Percentiles rank a stretch among this genome's conserved stretches.
Evolutionary conservation across 1,140 invertebrate genomes (phyloP).

Genomic region (Vanessa tameamea): DNA sequence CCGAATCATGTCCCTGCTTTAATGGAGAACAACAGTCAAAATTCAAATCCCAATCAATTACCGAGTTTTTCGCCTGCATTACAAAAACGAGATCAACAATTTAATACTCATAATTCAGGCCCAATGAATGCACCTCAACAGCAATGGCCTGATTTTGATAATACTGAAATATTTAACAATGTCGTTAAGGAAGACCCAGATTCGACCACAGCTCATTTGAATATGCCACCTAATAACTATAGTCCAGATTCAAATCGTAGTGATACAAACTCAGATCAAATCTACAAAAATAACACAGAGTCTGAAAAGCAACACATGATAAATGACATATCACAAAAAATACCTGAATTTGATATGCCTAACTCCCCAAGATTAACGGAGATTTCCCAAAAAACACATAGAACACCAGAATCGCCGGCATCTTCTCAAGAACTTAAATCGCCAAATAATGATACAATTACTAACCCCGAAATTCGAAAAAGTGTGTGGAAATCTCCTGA

Average conservation of each 20-base stretch:
- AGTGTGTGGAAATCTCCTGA: conserved; percentile 77
- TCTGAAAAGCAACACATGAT: conserved; percentile 60
- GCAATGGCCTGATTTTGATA: conserved; percentile 81
- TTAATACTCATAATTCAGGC: conserved; percentile 43
- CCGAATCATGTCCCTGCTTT: conserved; percentile 60
- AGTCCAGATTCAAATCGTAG: conserved; percentile 78
- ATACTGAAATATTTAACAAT: conserved; percentile 74
- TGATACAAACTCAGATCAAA: conserved; percentile 62
- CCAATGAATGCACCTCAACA: conserved; percentile 65
- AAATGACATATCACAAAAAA: conserved; percentile 59
- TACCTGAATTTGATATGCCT: conserved; percentile 71
- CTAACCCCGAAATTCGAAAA: conserved; percentile 56
- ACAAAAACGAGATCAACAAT: conserved; percentile 68
- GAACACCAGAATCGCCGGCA: conserved; percentile 63
- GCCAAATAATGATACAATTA: conserved; percentile 62
- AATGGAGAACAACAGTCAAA: conserved; percentile 66
- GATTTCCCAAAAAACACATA: conserved; percentile 70
- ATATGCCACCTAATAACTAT: conserved; percentile 73
- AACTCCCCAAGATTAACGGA: conserved; percentile 72
- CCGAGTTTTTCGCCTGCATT: conserved; percentile 69
- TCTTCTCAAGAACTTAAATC: conserved; percentile 70
- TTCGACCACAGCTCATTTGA: conserved; percentile 83
- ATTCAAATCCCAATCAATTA: conserved; percentile 61
- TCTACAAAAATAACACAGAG: conserved; percentile 55
- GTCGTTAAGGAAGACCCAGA: conserved; percentile 84